Conservation (phyloP, 2,888 invertebrate genomes). For the Pachymerium ferrugineum region DNA sequence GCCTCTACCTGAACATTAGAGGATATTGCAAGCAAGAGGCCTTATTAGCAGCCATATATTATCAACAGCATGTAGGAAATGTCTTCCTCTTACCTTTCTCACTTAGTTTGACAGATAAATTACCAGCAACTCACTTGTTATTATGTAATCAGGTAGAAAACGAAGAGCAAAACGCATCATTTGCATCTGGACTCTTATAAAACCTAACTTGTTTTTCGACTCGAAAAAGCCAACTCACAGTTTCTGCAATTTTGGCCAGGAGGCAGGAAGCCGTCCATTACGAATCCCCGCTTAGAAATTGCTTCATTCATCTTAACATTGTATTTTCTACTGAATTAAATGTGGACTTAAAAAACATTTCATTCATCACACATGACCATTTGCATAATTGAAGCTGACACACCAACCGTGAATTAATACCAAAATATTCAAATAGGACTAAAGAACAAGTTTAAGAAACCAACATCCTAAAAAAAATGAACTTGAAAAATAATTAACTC, state of each 20-base stretch:
- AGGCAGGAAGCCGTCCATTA: slow-evolving; percentile 8
- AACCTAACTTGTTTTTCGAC: not conserved
- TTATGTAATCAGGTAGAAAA: not conserved
- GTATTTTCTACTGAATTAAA: slow-evolving; percentile 12
- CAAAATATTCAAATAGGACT: not conserved
- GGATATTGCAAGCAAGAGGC: slow-evolving; percentile 5
- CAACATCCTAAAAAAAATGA: not conserved
- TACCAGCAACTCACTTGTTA: not conserved
- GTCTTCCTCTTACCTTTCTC: not conserved
- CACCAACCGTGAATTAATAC: not conserved
- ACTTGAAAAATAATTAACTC: not conserved
- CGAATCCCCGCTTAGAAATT: slow-evolving; percentile 13
- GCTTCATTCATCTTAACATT: slow-evolving; percentile 6
- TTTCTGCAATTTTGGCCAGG: not conserved
- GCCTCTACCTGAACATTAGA: not conserved
- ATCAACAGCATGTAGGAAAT: too few relatives aligned
- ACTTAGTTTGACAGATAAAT: slow-evolving; percentile 7
- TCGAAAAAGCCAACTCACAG: not conserved
- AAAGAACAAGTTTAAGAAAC: not conserved
- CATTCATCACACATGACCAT: not conserved
- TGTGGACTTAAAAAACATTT: slow-evolving; percentile 4
- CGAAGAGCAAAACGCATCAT: not conserved
- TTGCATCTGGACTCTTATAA: not conserved
- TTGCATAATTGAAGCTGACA: slow-evolving; percentile 9
- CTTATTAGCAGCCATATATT: slow-evolving; percentile 13